Percentiles rank a stretch among this genome's conserved stretches.
phyloP scores from a whole-genome alignment of 1,140 invertebrate species.

The Bombus impatiens region DNA sequence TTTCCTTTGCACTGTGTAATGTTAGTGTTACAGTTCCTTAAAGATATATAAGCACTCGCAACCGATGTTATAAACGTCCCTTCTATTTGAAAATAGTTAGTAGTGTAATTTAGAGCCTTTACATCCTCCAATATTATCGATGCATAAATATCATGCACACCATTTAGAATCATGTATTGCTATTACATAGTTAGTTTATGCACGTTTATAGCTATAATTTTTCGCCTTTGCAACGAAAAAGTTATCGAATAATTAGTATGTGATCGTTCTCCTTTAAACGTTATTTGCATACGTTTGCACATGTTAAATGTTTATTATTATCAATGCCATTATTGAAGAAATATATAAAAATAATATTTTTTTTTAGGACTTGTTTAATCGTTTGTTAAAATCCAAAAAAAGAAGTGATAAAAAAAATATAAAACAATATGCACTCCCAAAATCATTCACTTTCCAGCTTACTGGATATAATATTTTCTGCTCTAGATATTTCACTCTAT shows the following conservation, averaged over 20 bases:
- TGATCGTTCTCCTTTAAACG: not conserved
- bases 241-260: constrained; percentile 20
- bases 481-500: constrained; percentile 90
- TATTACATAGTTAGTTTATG: constrained; percentile 7
- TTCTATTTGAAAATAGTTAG: constrained; percentile 27
- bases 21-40: constrained; percentile 28
- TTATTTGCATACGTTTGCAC: constrained; percentile 17
- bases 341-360: not conserved
- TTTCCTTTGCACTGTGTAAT: not conserved
- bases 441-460: constrained; percentile 80
- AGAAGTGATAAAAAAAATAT: constrained; percentile 1
- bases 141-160: constrained; percentile 19
- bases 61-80: not conserved
- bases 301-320: not conserved
- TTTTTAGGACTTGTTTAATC: not conserved
- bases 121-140: not conserved
- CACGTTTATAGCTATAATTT: not conserved
- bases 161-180: not conserved
- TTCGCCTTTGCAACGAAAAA: not conserved
- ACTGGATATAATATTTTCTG: constrained; percentile 89
- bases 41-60: constrained; percentile 15
- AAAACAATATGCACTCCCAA: constrained; percentile 38
- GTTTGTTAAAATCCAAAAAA: constrained; percentile 24
- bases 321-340: not conserved
- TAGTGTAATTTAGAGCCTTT: not conserved